Base-by-base conservation (phyloP, 1,140 invertebrate genomes). In the Bathynomus jamesi region DNA sequence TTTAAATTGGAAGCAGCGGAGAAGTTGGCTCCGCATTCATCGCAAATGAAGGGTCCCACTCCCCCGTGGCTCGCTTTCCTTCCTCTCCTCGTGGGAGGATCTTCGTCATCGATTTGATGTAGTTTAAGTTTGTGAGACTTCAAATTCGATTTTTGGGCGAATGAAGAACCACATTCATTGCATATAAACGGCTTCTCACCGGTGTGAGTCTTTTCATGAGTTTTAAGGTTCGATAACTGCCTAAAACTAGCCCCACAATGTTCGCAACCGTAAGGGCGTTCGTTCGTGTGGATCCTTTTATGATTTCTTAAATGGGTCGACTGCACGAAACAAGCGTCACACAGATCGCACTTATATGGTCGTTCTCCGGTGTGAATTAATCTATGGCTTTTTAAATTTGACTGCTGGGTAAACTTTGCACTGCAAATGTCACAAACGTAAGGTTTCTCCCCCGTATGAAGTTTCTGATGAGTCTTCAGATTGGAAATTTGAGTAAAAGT, bases 91-190 rank as follows among this genome's bases (percentile, higher is more conserved):
- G 27, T 72, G 60, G 72, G 69, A 0, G 60, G 29, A 7, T 66
- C 70, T 28, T 73, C 72, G 21, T 61, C 65, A 32, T 69, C n/a
- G 13, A 69, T 61, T 53, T 72, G 70, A 30, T 77, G 75, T 17
- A 77, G 61, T 61, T 77, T 77, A 24, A 79, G 61, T 31, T 64
- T 74, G 69, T 77, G 78, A 24, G 78, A 75, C 21, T 82, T 76
- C n/a, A 84, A 72, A 73, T 84, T 82, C 28, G 82, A 83, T 76
- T 86, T 85, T 69, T 88, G 83, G 0, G 87, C 83, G 82, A 91
- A 91, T 7, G 85, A 84, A 76, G 89, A 89, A 13, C 85, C 83
- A 77, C 90, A 91, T 24, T 89, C 81, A 53, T 84, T 83, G 78
- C 86, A 87, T 28, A 82, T 78, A 71, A 84, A 87, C 53, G 87